phyloP scores from a whole-genome alignment of 1,140 invertebrate genomes.

The Coenobita brevimanus region DNA sequence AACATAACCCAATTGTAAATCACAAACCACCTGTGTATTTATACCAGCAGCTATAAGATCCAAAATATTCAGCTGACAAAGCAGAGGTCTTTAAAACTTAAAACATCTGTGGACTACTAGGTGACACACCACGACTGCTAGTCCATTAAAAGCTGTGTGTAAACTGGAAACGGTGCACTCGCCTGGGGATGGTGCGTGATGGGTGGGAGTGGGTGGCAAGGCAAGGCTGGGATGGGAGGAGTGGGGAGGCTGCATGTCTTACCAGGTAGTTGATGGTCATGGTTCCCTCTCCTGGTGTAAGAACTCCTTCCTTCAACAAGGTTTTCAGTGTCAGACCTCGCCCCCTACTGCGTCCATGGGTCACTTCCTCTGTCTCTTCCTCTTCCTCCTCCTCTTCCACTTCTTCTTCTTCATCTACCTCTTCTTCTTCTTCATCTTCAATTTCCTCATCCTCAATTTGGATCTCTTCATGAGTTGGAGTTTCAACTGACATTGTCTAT shows the following conservation, averaged over 20 bases:
- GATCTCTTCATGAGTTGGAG: conserved; percentile 55
- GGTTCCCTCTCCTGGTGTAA: conserved; percentile 84
- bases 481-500: conserved; percentile 58
- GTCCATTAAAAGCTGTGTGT: too few species aligned
- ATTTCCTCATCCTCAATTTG: conserved; percentile 56
- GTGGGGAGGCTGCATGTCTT: conserved; percentile 66
- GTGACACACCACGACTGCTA: too few species aligned
- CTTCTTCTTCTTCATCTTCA: conserved; percentile 57
- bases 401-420: conserved; percentile 47
- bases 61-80: too few species aligned
- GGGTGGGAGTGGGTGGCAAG: too few species aligned
- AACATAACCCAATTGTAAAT: too few species aligned
- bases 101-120: too few species aligned
- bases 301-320: conserved; percentile 84
- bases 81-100: too few species aligned
- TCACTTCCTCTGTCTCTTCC: conserved; percentile 55
- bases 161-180: too few species aligned
- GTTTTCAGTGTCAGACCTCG: conserved; percentile 84
- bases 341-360: conserved; percentile 51
- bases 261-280: conserved; percentile 93
- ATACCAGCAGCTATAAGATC: too few species aligned
- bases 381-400: conserved; percentile 48
- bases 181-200: too few species aligned
- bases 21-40: too few species aligned
- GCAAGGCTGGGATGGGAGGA: neutral